Evolutionary conservation across 1,140 invertebrate species (phyloP), one percentile per base, ranked within the genome.

Genomic region (Scylla paramamosain): DNA sequence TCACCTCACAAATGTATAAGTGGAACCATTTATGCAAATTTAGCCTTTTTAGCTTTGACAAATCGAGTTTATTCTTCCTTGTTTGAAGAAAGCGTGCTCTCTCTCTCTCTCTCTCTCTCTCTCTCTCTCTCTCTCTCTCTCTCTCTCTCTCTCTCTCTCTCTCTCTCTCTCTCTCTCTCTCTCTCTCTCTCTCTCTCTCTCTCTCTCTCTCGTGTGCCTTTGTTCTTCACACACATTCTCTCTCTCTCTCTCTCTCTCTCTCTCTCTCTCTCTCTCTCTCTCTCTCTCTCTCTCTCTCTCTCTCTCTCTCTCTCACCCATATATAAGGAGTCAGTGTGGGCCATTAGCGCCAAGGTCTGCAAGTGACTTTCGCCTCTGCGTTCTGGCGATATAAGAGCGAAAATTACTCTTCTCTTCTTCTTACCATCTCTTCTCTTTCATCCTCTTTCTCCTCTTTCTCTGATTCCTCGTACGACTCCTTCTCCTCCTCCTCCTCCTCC

Each of bases 111-210:
- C 67, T 77, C 67, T n/a, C 67, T 77, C 67, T 77, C 67, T 77
- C 67, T 77, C 67, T 77, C 67, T 59, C 67, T 77, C 67, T 77
- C 67, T 25, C 67, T 77, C 67, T 77, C n/a, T 25, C 67, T 77
- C 67, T n/a, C n/a, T 25, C 67, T 77, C 67, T 77, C 67, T n/a
- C 67, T n/a, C 67, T n/a, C n/a, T 39, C 67, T 77, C 67, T 77
- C 67, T 77, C 67, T 77, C 67, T 77, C 67, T 77, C 67, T 77
- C 67, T 77, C 67, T 77, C 67, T 77, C 67, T 77, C 67, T 77
- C 67, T 77, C 67, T 25, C 67, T 77, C 67, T 77, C n/a, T 25
- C 67, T 77, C 67, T 20, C n/a, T 7, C 67, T n/a, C 67, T n/a
- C 67, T 77, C 67, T 77, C 67, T 77, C 67, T 77, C 59, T 67